Percentiles rank a stretch among this genome's conserved stretches.
Evolutionary conservation across 1,140 invertebrate species (phyloP).

Genomic region (Zaprionus nigranus): DNA sequence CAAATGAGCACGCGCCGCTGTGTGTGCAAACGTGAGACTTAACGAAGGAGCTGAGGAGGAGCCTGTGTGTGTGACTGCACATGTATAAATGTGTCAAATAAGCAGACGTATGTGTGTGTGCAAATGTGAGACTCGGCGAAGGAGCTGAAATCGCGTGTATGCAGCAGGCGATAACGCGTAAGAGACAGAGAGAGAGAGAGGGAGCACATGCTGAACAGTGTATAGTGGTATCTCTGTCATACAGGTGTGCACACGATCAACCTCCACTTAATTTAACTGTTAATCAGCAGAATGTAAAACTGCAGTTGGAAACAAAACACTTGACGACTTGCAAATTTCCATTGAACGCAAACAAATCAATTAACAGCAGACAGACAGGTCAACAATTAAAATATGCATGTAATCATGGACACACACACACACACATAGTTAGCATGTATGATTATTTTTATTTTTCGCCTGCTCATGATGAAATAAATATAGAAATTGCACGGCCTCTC

Average conservation of each 20-base stretch:
- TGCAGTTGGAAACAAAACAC: slow-evolving; percentile 63
- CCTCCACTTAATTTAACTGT: slow-evolving; percentile 46
- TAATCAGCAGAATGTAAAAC: slow-evolving; percentile 58
- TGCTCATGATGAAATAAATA: slow-evolving; percentile 66
- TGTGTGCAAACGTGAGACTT: slow-evolving; percentile 52
- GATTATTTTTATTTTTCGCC: slow-evolving; percentile 23
- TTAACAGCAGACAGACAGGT: slow-evolving; percentile 28
- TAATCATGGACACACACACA: slow-evolving; percentile 26
- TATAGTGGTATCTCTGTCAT: neutral
- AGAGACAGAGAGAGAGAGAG: slow-evolving; percentile 13
- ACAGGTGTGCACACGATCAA: slow-evolving; percentile 22
- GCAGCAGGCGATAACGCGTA: slow-evolving; percentile 45
- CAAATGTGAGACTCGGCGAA: slow-evolving; percentile 52
- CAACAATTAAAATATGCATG: slow-evolving; percentile 35
- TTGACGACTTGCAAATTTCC: slow-evolving; percentile 42
- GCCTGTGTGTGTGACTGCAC: neutral
- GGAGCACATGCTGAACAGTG: neutral
- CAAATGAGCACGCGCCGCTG: slow-evolving; percentile 38
- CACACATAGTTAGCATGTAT: slow-evolving; percentile 21
- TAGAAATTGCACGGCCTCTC: slow-evolving; percentile 52
- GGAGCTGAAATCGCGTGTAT: slow-evolving; percentile 64
- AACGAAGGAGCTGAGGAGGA: neutral
- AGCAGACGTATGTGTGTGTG: slow-evolving; percentile 20
- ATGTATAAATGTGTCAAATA: slow-evolving; percentile 45
- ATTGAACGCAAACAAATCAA: slow-evolving; percentile 37